A percentile compares a stretch with the other conserved stretches of the same genome.
Conservation (phyloP, 2,113 vertebrate genomes). For the Chloropsis hardwickii region DNA sequence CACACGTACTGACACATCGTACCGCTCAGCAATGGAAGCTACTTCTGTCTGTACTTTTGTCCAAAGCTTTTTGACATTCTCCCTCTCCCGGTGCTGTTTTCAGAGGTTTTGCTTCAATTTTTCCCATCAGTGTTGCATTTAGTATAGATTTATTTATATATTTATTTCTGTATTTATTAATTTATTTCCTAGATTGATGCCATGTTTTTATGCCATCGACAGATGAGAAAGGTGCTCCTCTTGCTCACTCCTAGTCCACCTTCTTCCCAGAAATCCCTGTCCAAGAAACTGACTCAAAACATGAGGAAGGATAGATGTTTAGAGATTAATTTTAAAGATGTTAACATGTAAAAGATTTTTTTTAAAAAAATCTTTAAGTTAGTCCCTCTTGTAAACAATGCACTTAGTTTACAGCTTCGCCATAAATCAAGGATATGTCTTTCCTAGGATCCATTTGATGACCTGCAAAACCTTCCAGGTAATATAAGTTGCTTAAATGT, state of each 20-base stretch:
- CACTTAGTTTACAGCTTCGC: background rate
- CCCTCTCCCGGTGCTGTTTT: background rate
- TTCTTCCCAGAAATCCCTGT: background rate
- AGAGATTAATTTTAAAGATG: background rate
- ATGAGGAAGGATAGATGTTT: background rate
- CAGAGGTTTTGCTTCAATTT: background rate
- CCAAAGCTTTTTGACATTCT: background rate
- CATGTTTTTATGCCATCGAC: accelerated
- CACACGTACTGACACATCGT: background rate
- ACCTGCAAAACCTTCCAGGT: background rate
- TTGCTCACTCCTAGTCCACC: background rate
- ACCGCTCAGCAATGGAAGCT: background rate
- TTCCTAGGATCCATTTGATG: background rate
- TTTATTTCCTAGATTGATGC: background rate
- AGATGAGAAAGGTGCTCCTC: background rate
- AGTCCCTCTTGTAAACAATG: background rate
- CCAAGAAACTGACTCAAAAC: background rate
- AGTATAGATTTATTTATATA: background rate
- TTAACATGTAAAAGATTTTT: background rate
- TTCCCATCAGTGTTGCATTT: background rate
- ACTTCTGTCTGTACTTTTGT: background rate
- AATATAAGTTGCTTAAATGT: background rate
- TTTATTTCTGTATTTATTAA: background rate
- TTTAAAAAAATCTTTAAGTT: no score
- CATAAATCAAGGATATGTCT: background rate